Evolutionary conservation across 1,140 invertebrate species (phyloP).

Genomic region (Choristoneura fumiferana): DNA sequence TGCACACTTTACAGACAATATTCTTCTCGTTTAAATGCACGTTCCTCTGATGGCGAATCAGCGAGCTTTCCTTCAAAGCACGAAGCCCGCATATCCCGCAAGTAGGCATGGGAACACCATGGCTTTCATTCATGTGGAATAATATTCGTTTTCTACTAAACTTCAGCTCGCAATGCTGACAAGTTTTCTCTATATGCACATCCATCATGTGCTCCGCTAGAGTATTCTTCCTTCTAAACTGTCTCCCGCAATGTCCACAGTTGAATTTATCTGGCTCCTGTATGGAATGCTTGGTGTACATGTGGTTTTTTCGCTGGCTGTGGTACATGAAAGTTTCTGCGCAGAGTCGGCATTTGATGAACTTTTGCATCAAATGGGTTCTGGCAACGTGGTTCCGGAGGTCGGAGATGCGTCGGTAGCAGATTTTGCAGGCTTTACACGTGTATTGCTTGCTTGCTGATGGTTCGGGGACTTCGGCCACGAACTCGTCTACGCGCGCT

Average conservation of each 20-base stretch:
- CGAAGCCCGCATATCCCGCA: slow-evolving; percentile 29
- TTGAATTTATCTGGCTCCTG: slow-evolving; percentile 20
- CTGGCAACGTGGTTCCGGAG: slow-evolving; percentile 28
- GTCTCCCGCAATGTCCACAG: slow-evolving; percentile 23
- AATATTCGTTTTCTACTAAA: slow-evolving; percentile 23
- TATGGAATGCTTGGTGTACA: background rate
- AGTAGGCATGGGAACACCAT: slow-evolving; percentile 27
- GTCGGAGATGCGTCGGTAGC: slow-evolving; percentile 26
- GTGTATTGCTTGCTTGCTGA: slow-evolving; percentile 15
- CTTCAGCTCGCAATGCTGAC: slow-evolving; percentile 20
- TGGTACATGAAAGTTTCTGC: slow-evolving; percentile 33
- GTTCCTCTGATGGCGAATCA: slow-evolving; percentile 81
- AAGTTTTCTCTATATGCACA: slow-evolving; percentile 32
- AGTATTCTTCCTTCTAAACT: slow-evolving; percentile 48
- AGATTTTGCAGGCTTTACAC: slow-evolving; percentile 29
- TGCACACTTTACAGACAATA: slow-evolving; percentile 85
- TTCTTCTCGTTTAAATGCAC: slow-evolving; percentile 87
- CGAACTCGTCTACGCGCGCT: slow-evolving; percentile 23
- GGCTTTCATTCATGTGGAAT: slow-evolving; percentile 30
- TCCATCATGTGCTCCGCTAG: slow-evolving; percentile 33
- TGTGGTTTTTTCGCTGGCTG: slow-evolving; percentile 29
- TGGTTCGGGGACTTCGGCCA: slow-evolving; percentile 1
- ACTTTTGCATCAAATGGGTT: slow-evolving; percentile 28
- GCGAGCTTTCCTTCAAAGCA: slow-evolving; percentile 22
- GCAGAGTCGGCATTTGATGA: slow-evolving; percentile 29